Conservation (phyloP, 2,888 invertebrate species). For the Cantharis lateralis region DNA sequence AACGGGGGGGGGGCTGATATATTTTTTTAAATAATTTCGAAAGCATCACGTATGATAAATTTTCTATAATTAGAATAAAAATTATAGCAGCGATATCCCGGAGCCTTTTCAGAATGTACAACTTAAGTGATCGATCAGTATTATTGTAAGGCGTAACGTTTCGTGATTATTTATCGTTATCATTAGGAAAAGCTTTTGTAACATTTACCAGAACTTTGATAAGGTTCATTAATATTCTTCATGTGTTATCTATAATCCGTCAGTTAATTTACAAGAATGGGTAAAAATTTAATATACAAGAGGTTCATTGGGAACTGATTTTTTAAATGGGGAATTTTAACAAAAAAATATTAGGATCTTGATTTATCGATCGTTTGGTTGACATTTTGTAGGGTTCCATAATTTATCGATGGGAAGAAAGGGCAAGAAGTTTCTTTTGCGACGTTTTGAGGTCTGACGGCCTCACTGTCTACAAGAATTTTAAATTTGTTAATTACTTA, state of each 20-base stretch:
- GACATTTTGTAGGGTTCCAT: background rate
- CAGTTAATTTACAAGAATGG: background rate
- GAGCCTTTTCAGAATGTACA: background rate
- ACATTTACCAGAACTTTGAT: background rate
- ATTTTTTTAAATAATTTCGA: background rate
- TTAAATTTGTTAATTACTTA: background rate
- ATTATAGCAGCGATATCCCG: background rate
- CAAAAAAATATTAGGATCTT: background rate
- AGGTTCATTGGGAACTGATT: background rate
- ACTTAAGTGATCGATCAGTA: background rate
- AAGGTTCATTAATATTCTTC: background rate
- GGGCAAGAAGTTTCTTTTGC: background rate
- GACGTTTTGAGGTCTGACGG: background rate
- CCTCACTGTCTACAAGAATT: background rate
- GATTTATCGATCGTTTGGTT: background rate
- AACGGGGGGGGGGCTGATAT: no score
- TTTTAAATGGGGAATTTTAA: background rate
- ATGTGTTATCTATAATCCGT: background rate
- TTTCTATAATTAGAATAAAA: background rate
- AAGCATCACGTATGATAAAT: background rate
- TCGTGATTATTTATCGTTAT: background rate
- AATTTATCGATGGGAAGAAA: background rate
- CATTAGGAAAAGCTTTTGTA: background rate
- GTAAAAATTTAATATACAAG: background rate
- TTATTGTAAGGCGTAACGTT: background rate